phyloP scores from a whole-genome alignment of 2,888 invertebrate genomes.

The Cheiracanthium punctorium region DNA sequence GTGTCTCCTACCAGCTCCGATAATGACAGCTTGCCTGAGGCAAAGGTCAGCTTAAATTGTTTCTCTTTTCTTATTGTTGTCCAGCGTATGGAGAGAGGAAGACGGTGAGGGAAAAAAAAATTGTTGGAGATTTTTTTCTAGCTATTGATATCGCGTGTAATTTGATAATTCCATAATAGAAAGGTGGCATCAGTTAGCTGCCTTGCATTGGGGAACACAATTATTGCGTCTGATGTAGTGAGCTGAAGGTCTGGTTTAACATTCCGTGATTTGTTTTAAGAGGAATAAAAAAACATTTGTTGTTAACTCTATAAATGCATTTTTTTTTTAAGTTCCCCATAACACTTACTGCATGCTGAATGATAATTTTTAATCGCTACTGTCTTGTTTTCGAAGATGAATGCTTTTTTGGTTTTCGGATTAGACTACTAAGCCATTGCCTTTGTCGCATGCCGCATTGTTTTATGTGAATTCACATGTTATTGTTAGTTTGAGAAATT shows the following conservation, averaged over 20 bases:
- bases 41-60: neutral
- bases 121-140: neutral
- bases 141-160: neutral
- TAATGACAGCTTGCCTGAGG: neutral
- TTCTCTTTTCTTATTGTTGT: neutral
- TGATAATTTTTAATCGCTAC: no score
- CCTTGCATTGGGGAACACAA: neutral
- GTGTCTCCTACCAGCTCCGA: neutral
- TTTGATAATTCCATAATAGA: neutral
- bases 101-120: neutral
- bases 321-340: no score
- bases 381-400: no score
- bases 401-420: no score
- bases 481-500: no score
- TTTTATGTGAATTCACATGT: no score
- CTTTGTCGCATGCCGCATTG: no score
- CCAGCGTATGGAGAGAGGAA: neutral
- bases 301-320: no score
- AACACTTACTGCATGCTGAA: no score
- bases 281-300: no score
- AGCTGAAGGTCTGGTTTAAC: neutral
- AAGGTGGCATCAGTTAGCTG: neutral
- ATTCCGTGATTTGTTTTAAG: constrained; percentile 31
- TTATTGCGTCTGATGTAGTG: constrained; percentile 1
- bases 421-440: no score